Conservation (phyloP, 2,797 vertebrate genomes). For the Hybognathus amarus region DNA sequence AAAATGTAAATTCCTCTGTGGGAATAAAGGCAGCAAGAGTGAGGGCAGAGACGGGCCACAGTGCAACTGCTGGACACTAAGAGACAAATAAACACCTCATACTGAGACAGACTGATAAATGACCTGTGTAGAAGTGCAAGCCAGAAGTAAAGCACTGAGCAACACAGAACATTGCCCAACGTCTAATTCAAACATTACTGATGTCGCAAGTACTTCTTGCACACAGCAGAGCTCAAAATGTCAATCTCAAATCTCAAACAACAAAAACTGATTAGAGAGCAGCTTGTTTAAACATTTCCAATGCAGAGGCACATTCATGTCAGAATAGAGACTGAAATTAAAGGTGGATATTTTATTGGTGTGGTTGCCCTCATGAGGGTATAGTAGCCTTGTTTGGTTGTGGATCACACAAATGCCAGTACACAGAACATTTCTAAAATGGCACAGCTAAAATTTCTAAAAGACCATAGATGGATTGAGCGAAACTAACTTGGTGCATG, state of each 20-base stretch:
- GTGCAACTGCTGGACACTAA: not conserved
- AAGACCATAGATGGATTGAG: not conserved
- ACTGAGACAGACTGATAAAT: not conserved
- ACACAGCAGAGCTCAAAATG: not conserved
- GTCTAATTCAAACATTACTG: not conserved
- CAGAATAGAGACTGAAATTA: not conserved
- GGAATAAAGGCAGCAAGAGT: not conserved
- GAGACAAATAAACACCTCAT: not conserved
- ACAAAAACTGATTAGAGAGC: not conserved
- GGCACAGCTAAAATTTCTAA: not conserved
- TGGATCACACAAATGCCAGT: not conserved
- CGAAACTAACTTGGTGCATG: not conserved
- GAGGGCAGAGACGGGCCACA: not conserved
- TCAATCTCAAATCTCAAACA: not conserved
- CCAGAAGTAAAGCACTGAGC: not conserved
- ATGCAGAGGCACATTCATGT: not conserved
- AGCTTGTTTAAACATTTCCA: not conserved
- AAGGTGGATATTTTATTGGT: not conserved
- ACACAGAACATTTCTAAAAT: not conserved
- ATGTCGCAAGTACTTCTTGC: not conserved
- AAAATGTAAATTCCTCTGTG: conserved; percentile 1
- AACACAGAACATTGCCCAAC: conserved; percentile 15
- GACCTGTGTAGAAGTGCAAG: not conserved
- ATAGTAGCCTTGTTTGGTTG: not conserved
- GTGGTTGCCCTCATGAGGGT: not conserved